Evolutionary conservation across 2,888 invertebrate genomes (phyloP), one percentile per base, ranked within the genome.

Genomic region (Sarcophaga rosellei): DNA sequence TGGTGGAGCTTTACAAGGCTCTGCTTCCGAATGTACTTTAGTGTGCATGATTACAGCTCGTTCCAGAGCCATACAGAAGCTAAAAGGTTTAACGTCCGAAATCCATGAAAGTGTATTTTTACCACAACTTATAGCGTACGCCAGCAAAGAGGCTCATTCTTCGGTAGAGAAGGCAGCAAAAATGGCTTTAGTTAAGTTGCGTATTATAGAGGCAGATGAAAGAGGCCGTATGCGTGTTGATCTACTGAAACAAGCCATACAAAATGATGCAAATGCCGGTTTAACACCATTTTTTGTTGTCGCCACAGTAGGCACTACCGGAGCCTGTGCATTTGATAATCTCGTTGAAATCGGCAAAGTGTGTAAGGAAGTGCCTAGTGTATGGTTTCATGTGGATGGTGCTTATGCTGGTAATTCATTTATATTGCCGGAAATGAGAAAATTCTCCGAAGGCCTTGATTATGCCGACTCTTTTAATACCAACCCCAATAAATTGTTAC

Each of bases 331-430:
- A 0, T 97, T 97, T 91, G 98, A 98, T 92, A 96, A 96, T 89
- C 93, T 98, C 12, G 94, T 94, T 0, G 97, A 97, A 93, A 95
- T 98, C 78, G 96, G 97, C 2, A 96, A 96, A 21, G 94, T 97
- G 3, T 95, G 96, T 88, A 94, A 94, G 81, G 93, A 91, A 73
- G 89, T 92, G 17, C 94, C 95, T 0, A 94, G 94, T 75, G 94
- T 96, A n/a, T 98, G 98, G 97, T 94, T 98, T 44, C 98, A 98
- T 92, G 96, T 97, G 3, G 97, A 98, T 92, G 97, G 96, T 0
- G 97, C 97, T 0, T 98, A 98, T 91, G 97, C 97, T 1, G 98
- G 98, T 4, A 97, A 96, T 89, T 96, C 96, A 0, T 96, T 98
- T 90, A 97, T 98, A 85, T 96, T 97, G 89, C 97, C 97, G 0